Conservation (phyloP, 2,797 vertebrate species). For the Myiothlypis coronata region DNA sequence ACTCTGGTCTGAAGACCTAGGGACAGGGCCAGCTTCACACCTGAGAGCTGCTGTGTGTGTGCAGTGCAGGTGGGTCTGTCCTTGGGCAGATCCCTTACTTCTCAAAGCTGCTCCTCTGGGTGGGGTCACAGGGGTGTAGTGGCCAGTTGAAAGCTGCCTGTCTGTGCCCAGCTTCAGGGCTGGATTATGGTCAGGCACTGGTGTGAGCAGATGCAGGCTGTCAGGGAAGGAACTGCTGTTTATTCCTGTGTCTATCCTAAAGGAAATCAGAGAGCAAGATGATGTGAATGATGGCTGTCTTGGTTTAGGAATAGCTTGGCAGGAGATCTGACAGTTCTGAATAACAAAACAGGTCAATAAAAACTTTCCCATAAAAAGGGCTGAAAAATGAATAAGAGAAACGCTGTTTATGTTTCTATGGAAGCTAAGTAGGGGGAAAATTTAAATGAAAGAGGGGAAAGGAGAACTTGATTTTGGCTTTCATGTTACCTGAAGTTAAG, state of each 20-base stretch:
- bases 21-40: rapidly evolving
- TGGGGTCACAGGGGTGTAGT: not conserved
- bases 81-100: not conserved
- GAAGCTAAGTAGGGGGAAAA: not conserved
- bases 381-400: not conserved
- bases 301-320: not conserved
- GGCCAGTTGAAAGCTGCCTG: not conserved
- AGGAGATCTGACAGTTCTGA: not conserved
- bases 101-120: not conserved
- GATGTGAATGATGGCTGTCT: not conserved
- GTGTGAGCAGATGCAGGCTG: not conserved
- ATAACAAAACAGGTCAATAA: not conserved
- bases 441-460: not conserved
- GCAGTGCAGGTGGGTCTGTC: not conserved
- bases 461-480: not conserved
- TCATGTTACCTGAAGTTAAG: not conserved
- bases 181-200: not conserved
- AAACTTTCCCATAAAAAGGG: not conserved
- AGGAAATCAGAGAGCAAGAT: not conserved
- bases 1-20: not conserved
- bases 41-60: not conserved
- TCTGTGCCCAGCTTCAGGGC: not conserved
- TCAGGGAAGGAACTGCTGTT: not conserved
- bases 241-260: not conserved
- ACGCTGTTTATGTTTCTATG: not conserved